A percentile compares a stretch with the other conserved stretches of the same genome.
Evolutionary conservation across 2,888 invertebrate genomes (phyloP).

Genomic region (Calameuta pallipes): DNA sequence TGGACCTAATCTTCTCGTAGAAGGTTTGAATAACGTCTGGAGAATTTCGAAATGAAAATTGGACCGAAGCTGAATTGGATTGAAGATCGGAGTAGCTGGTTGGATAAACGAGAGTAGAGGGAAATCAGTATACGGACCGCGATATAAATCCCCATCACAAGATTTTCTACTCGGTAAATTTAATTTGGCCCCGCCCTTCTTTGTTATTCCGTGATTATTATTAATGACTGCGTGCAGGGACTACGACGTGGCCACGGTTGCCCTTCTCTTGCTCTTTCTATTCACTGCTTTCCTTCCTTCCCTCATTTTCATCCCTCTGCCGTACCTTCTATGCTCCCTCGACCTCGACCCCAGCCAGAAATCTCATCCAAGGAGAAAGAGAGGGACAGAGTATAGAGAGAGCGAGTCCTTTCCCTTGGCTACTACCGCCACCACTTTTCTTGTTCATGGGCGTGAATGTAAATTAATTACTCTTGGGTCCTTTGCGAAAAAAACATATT

Average conservation of each 20-base stretch:
- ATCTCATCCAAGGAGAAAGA: neutral
- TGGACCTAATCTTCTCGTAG: neutral
- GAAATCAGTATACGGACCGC: slow-evolving; percentile 24
- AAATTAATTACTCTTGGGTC: slow-evolving; percentile 60
- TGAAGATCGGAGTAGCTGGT: neutral
- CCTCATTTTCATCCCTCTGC: slow-evolving; percentile 26
- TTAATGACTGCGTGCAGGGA: slow-evolving; percentile 34
- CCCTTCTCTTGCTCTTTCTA: slow-evolving; percentile 10
- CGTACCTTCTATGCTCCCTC: neutral
- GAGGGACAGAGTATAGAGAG: too few relatives aligned
- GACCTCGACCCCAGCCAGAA: slow-evolving; percentile 7
- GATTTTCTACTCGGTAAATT: slow-evolving; percentile 38
- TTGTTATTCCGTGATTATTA: slow-evolving; percentile 41
- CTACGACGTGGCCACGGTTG: slow-evolving; percentile 23
- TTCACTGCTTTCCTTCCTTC: slow-evolving; percentile 34
- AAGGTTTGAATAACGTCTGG: neutral
- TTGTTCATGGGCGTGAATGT: slow-evolving; percentile 55
- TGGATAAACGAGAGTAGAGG: slow-evolving; percentile 7
- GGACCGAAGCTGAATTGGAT: slow-evolving; percentile 2
- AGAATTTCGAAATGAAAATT: slow-evolving; percentile 30
- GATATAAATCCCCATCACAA: slow-evolving; percentile 36
- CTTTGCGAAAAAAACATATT: slow-evolving; percentile 58
- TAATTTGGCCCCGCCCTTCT: slow-evolving; percentile 36
- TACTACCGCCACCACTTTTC: slow-evolving; percentile 32
- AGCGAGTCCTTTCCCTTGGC: slow-evolving; percentile 31